Evolutionary conservation across 2,113 vertebrate species (phyloP).

Genomic region (Ellobius talpinus): DNA sequence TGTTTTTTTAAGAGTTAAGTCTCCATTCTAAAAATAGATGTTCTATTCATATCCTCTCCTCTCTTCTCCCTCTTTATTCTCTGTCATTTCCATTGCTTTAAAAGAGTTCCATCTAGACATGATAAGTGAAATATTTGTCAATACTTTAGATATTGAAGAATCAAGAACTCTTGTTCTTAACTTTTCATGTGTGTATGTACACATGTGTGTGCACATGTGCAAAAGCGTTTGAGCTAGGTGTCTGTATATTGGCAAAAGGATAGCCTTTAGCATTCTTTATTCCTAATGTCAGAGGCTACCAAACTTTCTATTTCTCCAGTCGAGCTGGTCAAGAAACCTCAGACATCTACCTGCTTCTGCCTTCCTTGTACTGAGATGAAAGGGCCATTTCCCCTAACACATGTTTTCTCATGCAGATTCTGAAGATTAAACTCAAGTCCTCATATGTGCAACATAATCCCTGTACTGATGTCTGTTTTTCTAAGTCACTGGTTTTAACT

Average conservation of each 20-base stretch:
- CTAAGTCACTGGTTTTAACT: no score
- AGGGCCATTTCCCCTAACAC: no score
- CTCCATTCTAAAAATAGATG: not conserved
- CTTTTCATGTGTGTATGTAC: not conserved
- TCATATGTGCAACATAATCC: no score
- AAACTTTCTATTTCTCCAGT: not conserved
- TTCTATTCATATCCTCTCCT: not conserved
- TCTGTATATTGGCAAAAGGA: not conserved
- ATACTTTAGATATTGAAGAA: not conserved
- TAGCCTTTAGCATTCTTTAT: not conserved
- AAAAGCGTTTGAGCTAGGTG: not conserved
- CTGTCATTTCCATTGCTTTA: not conserved
- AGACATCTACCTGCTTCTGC: no score
- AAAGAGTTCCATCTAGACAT: no score
- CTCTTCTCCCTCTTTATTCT: not conserved
- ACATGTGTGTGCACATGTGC: not conserved
- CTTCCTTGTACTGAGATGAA: no score
- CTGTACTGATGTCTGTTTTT: no score
- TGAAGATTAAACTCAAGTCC: no score
- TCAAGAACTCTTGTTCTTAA: not conserved
- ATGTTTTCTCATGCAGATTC: no score
- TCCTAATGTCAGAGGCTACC: not conserved
- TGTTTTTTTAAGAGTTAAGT: not conserved
- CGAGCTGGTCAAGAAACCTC: no score
- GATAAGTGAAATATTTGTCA: not conserved